Conservation (phyloP, 2,113 vertebrate genomes). For the Amazona vittata region DNA sequence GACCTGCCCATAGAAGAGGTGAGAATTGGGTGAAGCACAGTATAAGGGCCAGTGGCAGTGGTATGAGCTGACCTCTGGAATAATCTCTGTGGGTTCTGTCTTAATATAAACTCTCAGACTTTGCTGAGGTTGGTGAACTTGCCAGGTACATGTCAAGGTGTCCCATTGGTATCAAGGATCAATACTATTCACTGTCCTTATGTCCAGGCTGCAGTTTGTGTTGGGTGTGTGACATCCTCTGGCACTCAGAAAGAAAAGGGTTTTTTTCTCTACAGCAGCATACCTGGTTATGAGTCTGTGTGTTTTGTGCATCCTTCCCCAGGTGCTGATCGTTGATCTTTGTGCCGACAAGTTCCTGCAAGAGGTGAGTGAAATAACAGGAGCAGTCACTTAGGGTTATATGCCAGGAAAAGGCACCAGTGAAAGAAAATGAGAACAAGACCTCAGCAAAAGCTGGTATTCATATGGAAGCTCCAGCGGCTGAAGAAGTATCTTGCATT, state of each 20-base stretch:
- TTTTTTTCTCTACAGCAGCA: background rate
- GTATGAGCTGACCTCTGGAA: background rate
- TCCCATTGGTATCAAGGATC: background rate
- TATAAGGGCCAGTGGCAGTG: background rate
- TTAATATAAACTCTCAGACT: background rate
- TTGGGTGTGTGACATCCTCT: background rate
- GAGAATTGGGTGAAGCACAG: slow-evolving; percentile 7
- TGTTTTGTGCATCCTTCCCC: slow-evolving; percentile 32
- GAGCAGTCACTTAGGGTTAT: background rate
- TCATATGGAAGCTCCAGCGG: background rate
- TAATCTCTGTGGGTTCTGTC: background rate
- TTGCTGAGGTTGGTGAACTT: background rate
- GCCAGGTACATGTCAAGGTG: background rate
- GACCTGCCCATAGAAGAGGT: slow-evolving; percentile 98
- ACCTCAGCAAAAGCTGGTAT: background rate
- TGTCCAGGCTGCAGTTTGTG: background rate
- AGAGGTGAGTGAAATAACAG: slow-evolving; percentile 84
- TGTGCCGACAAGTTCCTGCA: slow-evolving; percentile 91
- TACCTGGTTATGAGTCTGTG: background rate
- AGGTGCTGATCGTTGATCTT: slow-evolving; percentile 98
- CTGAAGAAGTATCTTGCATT: background rate
- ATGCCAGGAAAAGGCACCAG: background rate
- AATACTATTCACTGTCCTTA: background rate
- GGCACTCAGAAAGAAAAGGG: background rate
- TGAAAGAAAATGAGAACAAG: slow-evolving; percentile 7